Base-by-base conservation (phyloP, 2,113 vertebrate genomes). In the Actenoides hombroni region DNA sequence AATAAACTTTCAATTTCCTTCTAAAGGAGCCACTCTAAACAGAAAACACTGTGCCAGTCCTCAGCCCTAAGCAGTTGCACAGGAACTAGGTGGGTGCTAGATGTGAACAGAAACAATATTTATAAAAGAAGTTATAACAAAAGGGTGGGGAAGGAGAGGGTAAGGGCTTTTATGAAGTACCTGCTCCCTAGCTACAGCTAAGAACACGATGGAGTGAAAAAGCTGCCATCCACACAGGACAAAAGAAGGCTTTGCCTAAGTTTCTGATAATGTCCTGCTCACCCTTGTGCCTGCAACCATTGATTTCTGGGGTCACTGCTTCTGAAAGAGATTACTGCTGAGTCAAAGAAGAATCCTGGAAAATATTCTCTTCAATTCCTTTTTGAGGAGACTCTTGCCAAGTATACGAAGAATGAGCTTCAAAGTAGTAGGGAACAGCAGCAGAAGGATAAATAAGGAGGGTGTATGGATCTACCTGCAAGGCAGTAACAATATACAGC, bases 231-330 rank as follows among this genome's bases (percentile, higher is more conserved):
- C 1, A 2, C 40, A 4, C 11, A n/a, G 51, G 51, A 40, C 40
- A 83, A 86, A 91, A n/a, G n/a, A 28, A 83, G 60, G 39, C 56
- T 92, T 69, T 71, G 40, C 90, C 44, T 7, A 23, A 73, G 54
- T 15, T 64, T 46, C 69, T 35, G 29, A 18, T 56, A 88, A 70
- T 2, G 3, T 15, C 40, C 39, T 80, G 69, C 54, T 77, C 69
- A 39, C 42, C 71, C 68, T 80, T 77, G 74, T 16, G 83, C 40
- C 39, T 77, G 39, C 59, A 77, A 11, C 15, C 54, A 23, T 51
- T 90, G 75, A 68, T 74, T 92, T 83, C 54, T 86, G n/a, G 81
- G 83, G 68, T 76, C 71, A 69, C 46, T 46, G 74, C 87, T 82
- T 70, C 65, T 74, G 65, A 83, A 88, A 39, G 37, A 67, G 42